Evolutionary conservation across 2,888 invertebrate species (phyloP), one percentile per base, ranked within the genome.

Genomic region (Eupithecia insigniata): DNA sequence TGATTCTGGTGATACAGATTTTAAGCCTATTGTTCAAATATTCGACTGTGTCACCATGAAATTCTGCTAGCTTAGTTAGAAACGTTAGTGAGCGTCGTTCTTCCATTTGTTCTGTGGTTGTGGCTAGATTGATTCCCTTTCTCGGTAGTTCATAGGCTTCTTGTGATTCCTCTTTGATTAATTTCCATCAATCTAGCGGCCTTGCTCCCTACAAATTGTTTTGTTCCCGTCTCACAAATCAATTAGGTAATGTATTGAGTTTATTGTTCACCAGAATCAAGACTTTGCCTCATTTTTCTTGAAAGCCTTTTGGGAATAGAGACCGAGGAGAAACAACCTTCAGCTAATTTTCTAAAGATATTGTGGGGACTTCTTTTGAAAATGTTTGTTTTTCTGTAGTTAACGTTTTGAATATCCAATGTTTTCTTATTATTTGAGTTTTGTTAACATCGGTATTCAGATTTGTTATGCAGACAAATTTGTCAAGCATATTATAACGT

Each of bases 81-180:
- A 60, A 60, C n/a, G 55, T 58, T 22, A 69, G 43, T 55, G 46
- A 51, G 65, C 55, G 68, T 32, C 36, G 10, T 64, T 43, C 36
- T 36, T 70, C 51, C 30, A 30, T 67, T 32, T 67, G 73, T 74
- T 71, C 28, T 67, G 76, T 75, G 39, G 69, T 78, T 75, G 76
- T 75, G 43, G 68, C 79, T 76, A 85, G 88, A 89, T 89, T 86
- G 88, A 84, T 87, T 86, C 79, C 78, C 75, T 80, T 55, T 14
- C 30, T 30, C 30, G 30, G 30, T 83, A 83, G 78, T 82, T 76
- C 74, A 66, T 64, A 73, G 86, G 89, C 84, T 89, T 89, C 89
- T 34, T 12, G 82, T 82, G 81, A 86, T 86, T 83, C 81, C 78
- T 66, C 82, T 87, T 87, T 88, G 89, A 90, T 90, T 89, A 89